These are phyloP conservation scores for Parauchenoglanis ngamensis DNA, from an alignment of 2,797 vertebrate genomes.

Conservation along the genomic window DNA sequence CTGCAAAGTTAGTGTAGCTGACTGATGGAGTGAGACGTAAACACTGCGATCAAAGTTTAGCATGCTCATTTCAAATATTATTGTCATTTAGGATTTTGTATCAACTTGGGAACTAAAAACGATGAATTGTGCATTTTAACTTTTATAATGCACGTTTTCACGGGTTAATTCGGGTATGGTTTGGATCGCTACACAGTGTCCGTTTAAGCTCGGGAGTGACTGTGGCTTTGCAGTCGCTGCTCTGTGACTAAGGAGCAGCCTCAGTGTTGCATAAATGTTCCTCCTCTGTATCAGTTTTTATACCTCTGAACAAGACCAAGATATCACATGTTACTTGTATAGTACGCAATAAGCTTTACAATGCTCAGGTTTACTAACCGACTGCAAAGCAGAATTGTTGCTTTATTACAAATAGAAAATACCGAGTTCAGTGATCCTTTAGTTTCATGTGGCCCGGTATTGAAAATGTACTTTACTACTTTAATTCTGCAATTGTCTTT, in stretches of 20 bases:
- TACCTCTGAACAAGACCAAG: not conserved
- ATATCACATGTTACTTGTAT: not conserved
- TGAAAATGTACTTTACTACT: not conserved
- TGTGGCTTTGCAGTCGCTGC: not conserved
- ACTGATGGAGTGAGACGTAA: not conserved
- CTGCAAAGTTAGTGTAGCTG: slow-evolving; percentile 29
- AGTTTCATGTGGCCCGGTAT: not conserved
- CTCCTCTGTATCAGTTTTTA: not conserved
- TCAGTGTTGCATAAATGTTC: not conserved
- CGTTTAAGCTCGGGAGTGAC: not conserved
- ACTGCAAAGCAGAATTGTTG: not conserved
- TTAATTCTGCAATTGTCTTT: not conserved
- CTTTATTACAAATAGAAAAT: not conserved
- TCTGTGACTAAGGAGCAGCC: not conserved
- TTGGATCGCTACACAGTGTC: not conserved
- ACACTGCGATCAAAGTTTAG: slow-evolving; percentile 3
- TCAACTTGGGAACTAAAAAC: not conserved
- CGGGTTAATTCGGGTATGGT: not conserved
- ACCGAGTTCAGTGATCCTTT: not conserved
- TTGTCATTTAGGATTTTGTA: not conserved
- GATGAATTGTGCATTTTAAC: not conserved
- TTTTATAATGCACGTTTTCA: not conserved
- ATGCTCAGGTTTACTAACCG: not conserved
- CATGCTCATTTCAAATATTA: not conserved
- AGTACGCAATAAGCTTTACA: not conserved